phyloP scores from a whole-genome alignment of 2,113 vertebrate species.

The Aptenodytes forsteri region DNA sequence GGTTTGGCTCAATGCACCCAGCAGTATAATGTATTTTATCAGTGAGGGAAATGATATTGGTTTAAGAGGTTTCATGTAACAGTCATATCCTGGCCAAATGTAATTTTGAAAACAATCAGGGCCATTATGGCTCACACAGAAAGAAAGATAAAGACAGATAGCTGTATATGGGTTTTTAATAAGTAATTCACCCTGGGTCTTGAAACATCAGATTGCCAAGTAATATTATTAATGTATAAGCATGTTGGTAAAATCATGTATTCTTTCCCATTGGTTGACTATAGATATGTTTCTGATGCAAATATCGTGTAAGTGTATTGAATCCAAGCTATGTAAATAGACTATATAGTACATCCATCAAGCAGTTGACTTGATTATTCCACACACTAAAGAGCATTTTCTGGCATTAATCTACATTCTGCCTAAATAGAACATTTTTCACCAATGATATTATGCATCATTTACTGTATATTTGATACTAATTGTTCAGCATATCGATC shows the following conservation, averaged over 20 bases:
- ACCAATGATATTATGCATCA: slow-evolving; percentile 67
- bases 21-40: slow-evolving; percentile 89
- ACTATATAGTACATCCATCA: slow-evolving; percentile 77
- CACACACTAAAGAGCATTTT: slow-evolving; percentile 72
- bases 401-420: slow-evolving; percentile 73
- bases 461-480: slow-evolving; percentile 73
- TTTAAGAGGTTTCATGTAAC: slow-evolving; percentile 92
- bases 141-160: slow-evolving; percentile 93
- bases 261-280: slow-evolving; percentile 75
- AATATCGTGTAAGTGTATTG: slow-evolving; percentile 79
- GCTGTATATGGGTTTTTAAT: slow-evolving; percentile 90
- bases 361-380: slow-evolving; percentile 78
- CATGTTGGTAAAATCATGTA: slow-evolving; percentile 80
- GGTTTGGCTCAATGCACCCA: slow-evolving; percentile 79
- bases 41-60: slow-evolving; percentile 92
- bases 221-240: slow-evolving; percentile 92
- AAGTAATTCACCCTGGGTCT: slow-evolving; percentile 89
- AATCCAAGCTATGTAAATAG: slow-evolving; percentile 77
- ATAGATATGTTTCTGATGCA: slow-evolving; percentile 79
- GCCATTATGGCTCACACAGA: slow-evolving; percentile 89
- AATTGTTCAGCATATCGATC: slow-evolving; percentile 72
- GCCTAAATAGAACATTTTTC: slow-evolving; percentile 76
- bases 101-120: slow-evolving; percentile 96
- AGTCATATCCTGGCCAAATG: slow-evolving; percentile 96
- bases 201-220: slow-evolving; percentile 87